Evolutionary conservation across 2,888 invertebrate genomes (phyloP).

Genomic region (Acanthosepion pharaonis): DNA sequence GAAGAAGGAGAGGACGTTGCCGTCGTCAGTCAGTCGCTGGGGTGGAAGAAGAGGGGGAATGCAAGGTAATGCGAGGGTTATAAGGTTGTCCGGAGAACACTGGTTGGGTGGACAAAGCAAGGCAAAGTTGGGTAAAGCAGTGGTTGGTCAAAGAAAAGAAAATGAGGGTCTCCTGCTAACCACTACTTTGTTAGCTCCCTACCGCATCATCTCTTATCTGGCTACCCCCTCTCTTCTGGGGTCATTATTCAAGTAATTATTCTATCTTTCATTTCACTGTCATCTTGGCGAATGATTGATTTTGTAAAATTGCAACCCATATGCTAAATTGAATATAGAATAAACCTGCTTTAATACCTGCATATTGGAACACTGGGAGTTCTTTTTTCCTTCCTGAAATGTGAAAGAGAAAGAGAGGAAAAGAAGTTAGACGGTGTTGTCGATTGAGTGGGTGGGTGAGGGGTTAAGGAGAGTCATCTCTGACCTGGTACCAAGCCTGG

Average conservation of each 20-base stretch:
- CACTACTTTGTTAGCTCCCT: not conserved
- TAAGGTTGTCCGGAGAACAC: not conserved
- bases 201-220: not conserved
- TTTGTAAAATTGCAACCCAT: constrained; percentile 10
- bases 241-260: constrained; percentile 14
- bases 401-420: not conserved
- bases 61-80: not conserved
- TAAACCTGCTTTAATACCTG: no score
- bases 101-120: not conserved
- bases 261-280: constrained; percentile 1
- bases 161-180: not conserved
- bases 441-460: not conserved
- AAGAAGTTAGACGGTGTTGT: not conserved
- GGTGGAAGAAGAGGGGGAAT: not conserved
- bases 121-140: not conserved
- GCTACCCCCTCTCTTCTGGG: not conserved
- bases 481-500: not conserved
- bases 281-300: not conserved
- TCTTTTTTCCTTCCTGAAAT: not conserved
- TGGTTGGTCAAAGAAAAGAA: not conserved
- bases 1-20: not conserved
- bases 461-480: not conserved
- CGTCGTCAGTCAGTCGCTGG: not conserved
- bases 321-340: constrained; percentile 15
- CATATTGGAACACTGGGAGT: not conserved